Conservation (phyloP, 2,113 vertebrate species). For the Sinocyclocheilus rhinocerous region DNA sequence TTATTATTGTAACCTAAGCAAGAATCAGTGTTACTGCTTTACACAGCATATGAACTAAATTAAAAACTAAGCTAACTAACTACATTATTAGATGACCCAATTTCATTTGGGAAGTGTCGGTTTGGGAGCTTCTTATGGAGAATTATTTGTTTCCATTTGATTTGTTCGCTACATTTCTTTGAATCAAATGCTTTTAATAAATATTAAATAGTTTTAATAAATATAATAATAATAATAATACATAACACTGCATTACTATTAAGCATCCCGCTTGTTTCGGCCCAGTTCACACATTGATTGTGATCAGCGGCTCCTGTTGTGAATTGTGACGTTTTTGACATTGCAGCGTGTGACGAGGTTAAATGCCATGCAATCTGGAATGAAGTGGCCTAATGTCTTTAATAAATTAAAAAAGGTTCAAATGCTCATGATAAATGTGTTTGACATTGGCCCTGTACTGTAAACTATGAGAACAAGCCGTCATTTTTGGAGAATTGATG, state of each 20-base stretch:
- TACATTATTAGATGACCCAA: background rate
- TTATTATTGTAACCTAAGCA: background rate
- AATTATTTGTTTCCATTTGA: conserved; percentile 7
- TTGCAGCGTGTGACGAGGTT: background rate
- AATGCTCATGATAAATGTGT: background rate
- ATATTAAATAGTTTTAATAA: background rate
- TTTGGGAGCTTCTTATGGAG: background rate
- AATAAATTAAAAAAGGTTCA: background rate
- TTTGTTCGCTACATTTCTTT: background rate
- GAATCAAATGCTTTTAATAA: conserved; percentile 1
- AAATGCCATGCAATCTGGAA: background rate
- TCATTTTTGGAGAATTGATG: no score
- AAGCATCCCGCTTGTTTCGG: background rate
- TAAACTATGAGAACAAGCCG: no score
- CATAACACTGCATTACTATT: background rate
- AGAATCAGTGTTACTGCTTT: background rate
- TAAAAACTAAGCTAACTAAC: background rate
- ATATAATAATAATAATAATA: background rate
- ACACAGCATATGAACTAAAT: background rate
- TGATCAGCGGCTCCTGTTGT: background rate
- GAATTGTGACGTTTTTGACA: conserved; percentile 12
- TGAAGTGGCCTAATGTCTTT: no score
- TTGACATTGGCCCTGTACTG: background rate
- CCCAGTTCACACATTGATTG: background rate
- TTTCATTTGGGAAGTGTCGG: background rate